Conservation (phyloP, 2,888 invertebrate species). For the Alitta virens region DNA sequence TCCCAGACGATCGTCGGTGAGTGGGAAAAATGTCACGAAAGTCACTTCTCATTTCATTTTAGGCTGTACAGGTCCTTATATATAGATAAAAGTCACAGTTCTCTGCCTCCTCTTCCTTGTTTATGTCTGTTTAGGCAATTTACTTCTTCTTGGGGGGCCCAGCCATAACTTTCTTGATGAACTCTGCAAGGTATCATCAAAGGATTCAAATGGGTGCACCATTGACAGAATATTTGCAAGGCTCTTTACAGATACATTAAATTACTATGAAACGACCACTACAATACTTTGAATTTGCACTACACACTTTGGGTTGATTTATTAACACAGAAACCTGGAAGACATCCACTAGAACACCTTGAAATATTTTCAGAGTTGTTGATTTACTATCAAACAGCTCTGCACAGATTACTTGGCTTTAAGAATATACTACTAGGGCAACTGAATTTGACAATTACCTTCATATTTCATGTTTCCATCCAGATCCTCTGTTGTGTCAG, state of each 20-base stretch:
- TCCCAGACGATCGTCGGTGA: not conserved
- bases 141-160: conserved; percentile 61
- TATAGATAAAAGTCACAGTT: not conserved
- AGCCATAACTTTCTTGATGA: conserved; percentile 89
- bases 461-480: conserved; percentile 62
- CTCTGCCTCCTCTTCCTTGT: not conserved
- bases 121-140: not conserved
- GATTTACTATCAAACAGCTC: too few species aligned
- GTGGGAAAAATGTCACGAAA: not conserved
- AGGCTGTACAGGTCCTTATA: conserved; percentile 16
- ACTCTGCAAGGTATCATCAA: conserved; percentile 82
- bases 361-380: too few species aligned
- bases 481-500: conserved; percentile 59
- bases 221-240: not conserved
- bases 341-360: too few species aligned
- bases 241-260: too few species aligned
- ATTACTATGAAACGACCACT: not conserved
- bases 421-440: not conserved
- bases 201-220: not conserved
- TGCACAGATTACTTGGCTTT: too few species aligned
- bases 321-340: too few species aligned
- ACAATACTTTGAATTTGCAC: not conserved
- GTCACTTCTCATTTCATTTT: not conserved
- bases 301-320: not conserved
- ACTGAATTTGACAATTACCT: too few species aligned